A percentile compares a stretch with the other conserved stretches of the same genome.
phyloP scores from a whole-genome alignment of 2,888 invertebrate genomes.

The Xestia ashworthii region DNA sequence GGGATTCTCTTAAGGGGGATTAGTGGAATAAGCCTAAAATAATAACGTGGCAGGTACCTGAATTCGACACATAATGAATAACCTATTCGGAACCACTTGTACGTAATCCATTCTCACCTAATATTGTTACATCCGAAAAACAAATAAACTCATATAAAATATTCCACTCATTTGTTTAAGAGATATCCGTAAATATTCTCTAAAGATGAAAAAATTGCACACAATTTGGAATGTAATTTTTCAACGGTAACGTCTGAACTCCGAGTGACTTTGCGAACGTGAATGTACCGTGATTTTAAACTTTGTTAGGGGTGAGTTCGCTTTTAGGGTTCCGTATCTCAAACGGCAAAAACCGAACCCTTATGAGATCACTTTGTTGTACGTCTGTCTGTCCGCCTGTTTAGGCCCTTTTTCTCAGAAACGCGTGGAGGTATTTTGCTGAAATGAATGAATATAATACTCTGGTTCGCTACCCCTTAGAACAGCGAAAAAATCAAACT shows the following conservation, averaged over 20 bases:
- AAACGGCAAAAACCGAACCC: too few relatives aligned
- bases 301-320: background rate
- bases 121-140: background rate
- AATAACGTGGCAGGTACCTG: background rate
- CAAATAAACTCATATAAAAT: conserved; percentile 1
- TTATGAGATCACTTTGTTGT: too few relatives aligned
- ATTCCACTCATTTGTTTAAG: background rate
- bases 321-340: background rate
- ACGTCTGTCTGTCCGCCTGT: too few relatives aligned
- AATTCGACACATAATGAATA: background rate
- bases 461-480: too few relatives aligned
- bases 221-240: conserved; percentile 48
- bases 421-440: too few relatives aligned
- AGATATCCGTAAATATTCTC: background rate
- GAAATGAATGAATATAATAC: too few relatives aligned
- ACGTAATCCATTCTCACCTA: background rate
- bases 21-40: too few relatives aligned
- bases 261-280: background rate
- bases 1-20: too few relatives aligned
- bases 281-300: conserved; percentile 2
- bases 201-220: background rate
- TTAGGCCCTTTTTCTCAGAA: too few relatives aligned
- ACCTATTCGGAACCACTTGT: background rate
- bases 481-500: too few relatives aligned
- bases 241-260: conserved; percentile 32